Evolutionary conservation across 1,140 invertebrate species (phyloP), one percentile per base, ranked within the genome.

Genomic region (Megalopta genalis): DNA sequence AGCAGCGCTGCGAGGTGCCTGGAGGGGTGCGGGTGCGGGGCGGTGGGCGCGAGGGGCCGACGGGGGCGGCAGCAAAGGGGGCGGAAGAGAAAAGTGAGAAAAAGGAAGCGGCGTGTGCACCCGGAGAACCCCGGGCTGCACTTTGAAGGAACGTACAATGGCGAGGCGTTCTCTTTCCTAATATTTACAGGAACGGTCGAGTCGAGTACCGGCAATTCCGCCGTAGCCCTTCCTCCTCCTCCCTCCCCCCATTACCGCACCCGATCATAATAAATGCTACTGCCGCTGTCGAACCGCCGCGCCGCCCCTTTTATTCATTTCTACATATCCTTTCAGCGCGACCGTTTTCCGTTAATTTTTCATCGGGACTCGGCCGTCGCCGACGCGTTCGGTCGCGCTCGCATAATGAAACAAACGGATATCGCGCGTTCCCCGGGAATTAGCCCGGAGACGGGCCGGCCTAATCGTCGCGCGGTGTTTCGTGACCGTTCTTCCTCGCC

Each of bases 101-200:
- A 86, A 86, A 85, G 84, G 80, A 85, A 86, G 80, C 84, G 83
- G 77, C 79, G 82, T 78, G 82, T 78, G 79, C 83, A 84, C 59
- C 65, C 79, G 68, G 80, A 80, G 76, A 80, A 79, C 73, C 84
- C 64, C 65, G 75, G 80, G 76, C 81, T 83, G 85, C 84, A 82
- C 85, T 86, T 86, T 86, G 85, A 86, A 83, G 85, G 82, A 80
- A 80, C 81, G 81, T 81, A 83, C 80, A 86, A 86, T 86, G 84
- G 76, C 85, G 77, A 86, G 80, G 46, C 68, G 81, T 82, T 86
- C 75, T 78, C 67, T 77, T n/a, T 82, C 64, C 73, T 80, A 83
- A 86, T 86, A 83, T 86, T 86, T 86, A 83, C 84, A 82, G 78
- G 70, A 82, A 85, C 76, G 21, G 37, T 52, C 49, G 57, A 52